These are phyloP conservation scores for Drosophila mettleri DNA, from an alignment of 2,888 invertebrate genomes.

Conservation along the genomic window DNA sequence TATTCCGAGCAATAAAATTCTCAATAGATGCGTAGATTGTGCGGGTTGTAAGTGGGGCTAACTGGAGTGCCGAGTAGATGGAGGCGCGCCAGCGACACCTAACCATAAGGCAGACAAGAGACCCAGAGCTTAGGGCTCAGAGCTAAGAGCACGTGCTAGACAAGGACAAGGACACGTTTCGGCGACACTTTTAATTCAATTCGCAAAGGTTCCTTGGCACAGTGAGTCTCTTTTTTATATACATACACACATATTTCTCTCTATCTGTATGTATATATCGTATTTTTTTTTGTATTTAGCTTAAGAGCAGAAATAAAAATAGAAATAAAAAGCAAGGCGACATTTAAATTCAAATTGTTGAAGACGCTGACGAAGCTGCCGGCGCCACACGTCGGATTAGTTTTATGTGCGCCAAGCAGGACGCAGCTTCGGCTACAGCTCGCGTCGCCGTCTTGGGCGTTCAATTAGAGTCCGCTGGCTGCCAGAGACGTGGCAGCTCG, in stretches of 20 bases:
- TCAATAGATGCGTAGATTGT: slow-evolving; percentile 71
- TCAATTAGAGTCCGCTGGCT: slow-evolving; percentile 63
- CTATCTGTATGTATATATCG: slow-evolving; percentile 10
- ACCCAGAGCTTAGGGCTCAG: background rate
- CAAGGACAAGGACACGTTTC: slow-evolving; percentile 71
- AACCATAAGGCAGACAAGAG: slow-evolving; percentile 20
- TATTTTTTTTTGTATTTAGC: slow-evolving; percentile 52
- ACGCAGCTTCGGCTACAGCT: slow-evolving; percentile 19
- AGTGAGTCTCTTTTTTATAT: slow-evolving; percentile 14
- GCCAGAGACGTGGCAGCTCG: slow-evolving; percentile 24
- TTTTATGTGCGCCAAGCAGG: slow-evolving; percentile 75
- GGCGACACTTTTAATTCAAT: slow-evolving; percentile 79
- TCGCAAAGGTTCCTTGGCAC: slow-evolving; percentile 73
- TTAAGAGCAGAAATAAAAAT: slow-evolving; percentile 64
- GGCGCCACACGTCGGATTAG: slow-evolving; percentile 84
- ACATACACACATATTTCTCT: background rate
- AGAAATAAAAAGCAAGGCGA: slow-evolving; percentile 60
- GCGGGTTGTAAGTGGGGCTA: slow-evolving; percentile 13
- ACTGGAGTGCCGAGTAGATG: slow-evolving; percentile 2
- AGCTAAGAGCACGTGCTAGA: slow-evolving; percentile 38
- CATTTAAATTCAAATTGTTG: slow-evolving; percentile 80
- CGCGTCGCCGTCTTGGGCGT: slow-evolving; percentile 35
- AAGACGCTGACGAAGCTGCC: slow-evolving; percentile 75
- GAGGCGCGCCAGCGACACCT: slow-evolving; percentile 41
- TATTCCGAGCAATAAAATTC: slow-evolving; percentile 78